Base-by-base conservation (phyloP, 2,888 invertebrate species). In the Protodeltote pygarga region DNA sequence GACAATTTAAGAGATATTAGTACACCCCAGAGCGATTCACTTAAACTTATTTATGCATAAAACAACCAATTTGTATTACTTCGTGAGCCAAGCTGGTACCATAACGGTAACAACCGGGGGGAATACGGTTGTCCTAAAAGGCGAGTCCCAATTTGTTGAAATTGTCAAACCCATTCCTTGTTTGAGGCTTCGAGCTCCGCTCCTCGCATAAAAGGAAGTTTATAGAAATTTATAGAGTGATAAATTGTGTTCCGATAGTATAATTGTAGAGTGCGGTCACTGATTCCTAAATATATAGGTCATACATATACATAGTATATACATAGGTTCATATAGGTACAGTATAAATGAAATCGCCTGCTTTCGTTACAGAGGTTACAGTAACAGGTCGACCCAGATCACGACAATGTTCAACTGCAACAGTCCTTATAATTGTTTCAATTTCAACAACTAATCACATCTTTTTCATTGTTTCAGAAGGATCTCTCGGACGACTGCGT, bases 401-500 rank as follows among this genome's bases (percentile, higher is more conserved):
- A 11, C 27, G 23, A 60, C n/a, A 25, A 21, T 11, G 11, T 27
- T 21, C 5, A 23, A 27, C 17, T 14, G 8, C 29, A 16, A 15
- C n/a, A 16, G 11, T 41, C 29, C 20, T 9, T 33, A 19, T 25
- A 42, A 35, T 25, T 28, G 44, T 62, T 71, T 59, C 37, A 38
- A 28, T 20, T 57, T 53, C 38, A 40, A 48, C 52, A 62, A 65
- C 65, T 77, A 71, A 81, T 71, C 63, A 61, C 65, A 62, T 61
- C 38, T 75, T 85, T 81, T 85, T 74, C 75, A 76, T 92, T 94
- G 93, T 96, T 95, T 76, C 96, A 97, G 97, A 95, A 94, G 92
- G 95, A 95, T 87, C 96, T 95, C 93, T 95, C 95, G 81, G 95
- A 95, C 83, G 95, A 96, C 78, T 97, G 97, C 93, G 94, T 96